A percentile compares a stretch with the other conserved stretches of the same genome.
phyloP scores from a whole-genome alignment of 2,797 vertebrate species.

The Leucoraja ocellata region DNA sequence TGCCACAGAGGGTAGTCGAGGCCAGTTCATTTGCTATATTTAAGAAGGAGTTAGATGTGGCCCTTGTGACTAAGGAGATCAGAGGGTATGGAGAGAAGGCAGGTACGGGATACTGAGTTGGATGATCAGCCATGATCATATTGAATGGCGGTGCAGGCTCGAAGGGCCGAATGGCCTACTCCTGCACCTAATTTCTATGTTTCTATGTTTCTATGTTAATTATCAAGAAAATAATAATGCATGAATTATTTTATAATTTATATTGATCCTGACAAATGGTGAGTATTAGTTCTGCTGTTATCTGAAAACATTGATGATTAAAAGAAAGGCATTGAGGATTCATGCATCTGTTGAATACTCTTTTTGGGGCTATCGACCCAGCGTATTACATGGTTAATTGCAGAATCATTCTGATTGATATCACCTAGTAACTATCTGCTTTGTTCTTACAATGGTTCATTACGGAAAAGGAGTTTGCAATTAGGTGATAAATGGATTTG shows the following conservation, averaged over 20 bases:
- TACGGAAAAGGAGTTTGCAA: constrained; percentile 6
- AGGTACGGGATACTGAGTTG: too few species aligned
- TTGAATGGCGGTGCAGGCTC: too few species aligned
- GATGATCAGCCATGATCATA: too few species aligned
- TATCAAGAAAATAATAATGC: not conserved
- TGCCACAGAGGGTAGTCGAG: too few species aligned
- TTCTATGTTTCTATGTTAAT: too few species aligned
- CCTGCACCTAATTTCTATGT: too few species aligned
- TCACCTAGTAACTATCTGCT: not conserved
- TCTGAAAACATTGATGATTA: not conserved
- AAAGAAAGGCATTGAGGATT: not conserved
- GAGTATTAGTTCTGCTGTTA: not conserved
- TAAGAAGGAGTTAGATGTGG: too few species aligned
- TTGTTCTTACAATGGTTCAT: constrained; percentile 11
- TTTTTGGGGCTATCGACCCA: not conserved
- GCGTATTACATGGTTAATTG: constrained; percentile 9
- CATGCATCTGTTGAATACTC: not conserved
- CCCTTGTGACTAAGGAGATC: too few species aligned
- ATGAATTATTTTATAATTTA: too few species aligned
- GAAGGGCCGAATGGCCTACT: too few species aligned
- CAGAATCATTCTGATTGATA: constrained; percentile 5
- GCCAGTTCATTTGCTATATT: too few species aligned
- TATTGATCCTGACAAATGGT: not conserved
- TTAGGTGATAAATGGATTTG: constrained; percentile 27
- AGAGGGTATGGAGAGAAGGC: too few species aligned